phyloP scores from a whole-genome alignment of 2,113 vertebrate species.

The Asarcornis scutulata region DNA sequence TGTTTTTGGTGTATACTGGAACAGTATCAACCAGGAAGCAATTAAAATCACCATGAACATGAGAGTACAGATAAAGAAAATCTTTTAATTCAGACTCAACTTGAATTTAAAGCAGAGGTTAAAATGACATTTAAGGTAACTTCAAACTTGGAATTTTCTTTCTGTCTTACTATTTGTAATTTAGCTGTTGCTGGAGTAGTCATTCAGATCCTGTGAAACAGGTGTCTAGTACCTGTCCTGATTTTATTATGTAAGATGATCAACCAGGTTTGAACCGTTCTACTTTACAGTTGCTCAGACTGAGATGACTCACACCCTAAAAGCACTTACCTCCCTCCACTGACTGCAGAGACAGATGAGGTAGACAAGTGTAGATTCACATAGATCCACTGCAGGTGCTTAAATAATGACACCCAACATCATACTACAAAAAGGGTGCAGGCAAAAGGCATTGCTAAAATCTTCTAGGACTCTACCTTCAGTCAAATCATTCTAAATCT shows the following conservation, averaged over 20 bases:
- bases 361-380: background rate
- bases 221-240: background rate
- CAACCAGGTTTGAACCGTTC: background rate
- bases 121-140: background rate
- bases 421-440: background rate
- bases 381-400: background rate
- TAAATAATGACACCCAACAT: background rate
- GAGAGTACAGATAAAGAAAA: background rate
- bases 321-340: background rate
- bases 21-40: background rate
- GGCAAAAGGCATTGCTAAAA: background rate
- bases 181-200: background rate
- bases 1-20: background rate
- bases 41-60: background rate
- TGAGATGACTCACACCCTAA: background rate
- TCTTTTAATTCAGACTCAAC: background rate
- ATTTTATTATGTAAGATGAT: background rate
- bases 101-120: background rate
- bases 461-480: background rate
- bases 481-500: background rate
- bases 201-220: background rate
- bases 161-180: background rate
- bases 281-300: background rate
- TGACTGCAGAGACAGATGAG: background rate
- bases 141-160: background rate